A percentile compares a stretch with the other conserved stretches of the same genome.
Evolutionary conservation across 2,888 invertebrate genomes (phyloP).

Genomic region (Trichogramma evanescens): DNA sequence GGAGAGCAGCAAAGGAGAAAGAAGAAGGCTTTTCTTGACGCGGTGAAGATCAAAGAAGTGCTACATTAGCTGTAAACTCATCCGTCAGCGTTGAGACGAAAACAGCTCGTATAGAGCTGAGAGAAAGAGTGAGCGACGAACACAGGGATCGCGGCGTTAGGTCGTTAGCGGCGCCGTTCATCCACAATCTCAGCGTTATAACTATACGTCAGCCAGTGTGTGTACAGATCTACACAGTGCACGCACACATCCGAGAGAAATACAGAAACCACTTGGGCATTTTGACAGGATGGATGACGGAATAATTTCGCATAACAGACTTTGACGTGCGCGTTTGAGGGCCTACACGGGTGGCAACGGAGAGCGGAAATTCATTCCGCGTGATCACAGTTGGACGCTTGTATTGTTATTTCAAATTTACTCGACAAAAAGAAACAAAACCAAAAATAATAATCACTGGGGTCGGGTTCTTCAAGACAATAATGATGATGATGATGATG

Average conservation of each 20-base stretch:
- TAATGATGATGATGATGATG: no score
- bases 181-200: not conserved
- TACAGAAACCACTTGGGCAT: slow-evolving; percentile 3
- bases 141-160: slow-evolving; percentile 34
- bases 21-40: slow-evolving; percentile 8
- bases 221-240: no score
- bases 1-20: not conserved
- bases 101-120: not conserved
- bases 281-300: slow-evolving; percentile 22
- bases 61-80: slow-evolving; percentile 46
- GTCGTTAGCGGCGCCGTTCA: slow-evolving; percentile 40
- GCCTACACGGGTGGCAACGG: slow-evolving; percentile 13
- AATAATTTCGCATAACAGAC: slow-evolving; percentile 22
- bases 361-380: slow-evolving; percentile 11
- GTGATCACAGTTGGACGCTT: no score
- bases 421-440: no score
- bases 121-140: slow-evolving; percentile 14
- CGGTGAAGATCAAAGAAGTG: slow-evolving; percentile 42
- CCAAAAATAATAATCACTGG: no score
- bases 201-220: not conserved
- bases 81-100: slow-evolving; percentile 45
- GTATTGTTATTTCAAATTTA: no score
- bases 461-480: no score
- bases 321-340: slow-evolving; percentile 16
- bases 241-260: not conserved